Percentiles rank a stretch among this genome's conserved stretches.
Conservation (phyloP, 2,888 invertebrate genomes). For the Himalopsyche tibetana region DNA sequence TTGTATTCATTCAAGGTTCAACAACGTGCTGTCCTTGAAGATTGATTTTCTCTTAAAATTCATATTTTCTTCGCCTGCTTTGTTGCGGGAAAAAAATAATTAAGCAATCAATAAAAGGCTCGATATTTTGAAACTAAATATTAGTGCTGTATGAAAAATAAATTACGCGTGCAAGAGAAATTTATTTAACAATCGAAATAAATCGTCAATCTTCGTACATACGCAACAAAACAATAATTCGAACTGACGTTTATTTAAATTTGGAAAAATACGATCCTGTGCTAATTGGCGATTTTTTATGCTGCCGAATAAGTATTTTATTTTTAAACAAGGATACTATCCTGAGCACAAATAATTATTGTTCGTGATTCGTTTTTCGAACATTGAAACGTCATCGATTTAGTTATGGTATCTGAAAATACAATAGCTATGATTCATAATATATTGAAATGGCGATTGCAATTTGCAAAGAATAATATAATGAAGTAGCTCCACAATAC, state of each 20-base stretch:
- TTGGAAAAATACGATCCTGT: neutral
- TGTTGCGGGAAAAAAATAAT: neutral
- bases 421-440: neutral
- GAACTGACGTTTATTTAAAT: neutral
- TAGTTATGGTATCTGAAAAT: neutral
- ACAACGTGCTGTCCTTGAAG: too few species aligned
- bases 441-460: neutral
- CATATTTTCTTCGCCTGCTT: too few species aligned
- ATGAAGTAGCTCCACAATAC: neutral
- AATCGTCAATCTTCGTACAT: neutral
- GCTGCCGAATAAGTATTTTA: neutral
- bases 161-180: neutral
- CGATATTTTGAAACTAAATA: neutral
- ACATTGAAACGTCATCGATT: neutral
- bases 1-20: too few species aligned
- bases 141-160: neutral
- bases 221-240: neutral
- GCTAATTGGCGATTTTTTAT: neutral
- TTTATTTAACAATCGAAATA: neutral
- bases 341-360: too few species aligned
- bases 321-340: too few species aligned
- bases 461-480: constrained; percentile 12
- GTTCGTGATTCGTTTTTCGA: neutral
- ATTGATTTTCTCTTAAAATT: too few species aligned
- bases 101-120: neutral